Evolutionary conservation across 2,888 invertebrate genomes (phyloP).

Genomic region (Chamaedrilus cognettii): DNA sequence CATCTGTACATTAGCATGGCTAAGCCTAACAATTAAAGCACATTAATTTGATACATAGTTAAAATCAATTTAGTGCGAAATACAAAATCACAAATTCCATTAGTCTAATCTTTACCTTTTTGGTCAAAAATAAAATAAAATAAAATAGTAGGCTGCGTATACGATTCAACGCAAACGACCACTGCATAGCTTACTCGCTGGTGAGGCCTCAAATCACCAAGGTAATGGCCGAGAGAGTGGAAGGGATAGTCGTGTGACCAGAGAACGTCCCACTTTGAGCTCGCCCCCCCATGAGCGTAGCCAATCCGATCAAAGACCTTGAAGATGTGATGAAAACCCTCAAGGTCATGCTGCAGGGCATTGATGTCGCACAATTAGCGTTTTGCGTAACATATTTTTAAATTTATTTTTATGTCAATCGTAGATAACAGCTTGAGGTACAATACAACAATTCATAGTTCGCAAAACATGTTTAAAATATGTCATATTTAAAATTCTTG

Average conservation of each 20-base stretch:
- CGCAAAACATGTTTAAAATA: background rate
- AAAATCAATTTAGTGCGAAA: too few relatives aligned
- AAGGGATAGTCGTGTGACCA: conserved; percentile 98
- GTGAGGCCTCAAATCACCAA: conserved; percentile 69
- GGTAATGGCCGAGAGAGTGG: conserved; percentile 60
- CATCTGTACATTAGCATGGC: background rate
- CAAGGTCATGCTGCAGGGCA: background rate
- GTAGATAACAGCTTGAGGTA: too few relatives aligned
- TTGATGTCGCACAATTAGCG: too few relatives aligned
- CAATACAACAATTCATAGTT: too few relatives aligned
- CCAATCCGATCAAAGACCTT: background rate
- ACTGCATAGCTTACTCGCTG: conserved; percentile 65
- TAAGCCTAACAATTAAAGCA: background rate
- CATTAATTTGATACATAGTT: too few relatives aligned
- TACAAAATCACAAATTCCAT: too few relatives aligned
- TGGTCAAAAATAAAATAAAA: too few relatives aligned
- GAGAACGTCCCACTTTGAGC: conserved; percentile 74
- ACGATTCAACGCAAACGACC: background rate
- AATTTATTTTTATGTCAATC: too few relatives aligned
- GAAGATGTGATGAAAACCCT: background rate
- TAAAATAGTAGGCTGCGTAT: background rate
- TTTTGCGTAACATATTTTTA: too few relatives aligned
- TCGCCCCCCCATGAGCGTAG: background rate
- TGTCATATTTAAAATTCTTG: too few relatives aligned
- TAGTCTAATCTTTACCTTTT: too few relatives aligned